phyloP scores from a whole-genome alignment of 1,140 invertebrate genomes.

The Meteorus sp. region DNA sequence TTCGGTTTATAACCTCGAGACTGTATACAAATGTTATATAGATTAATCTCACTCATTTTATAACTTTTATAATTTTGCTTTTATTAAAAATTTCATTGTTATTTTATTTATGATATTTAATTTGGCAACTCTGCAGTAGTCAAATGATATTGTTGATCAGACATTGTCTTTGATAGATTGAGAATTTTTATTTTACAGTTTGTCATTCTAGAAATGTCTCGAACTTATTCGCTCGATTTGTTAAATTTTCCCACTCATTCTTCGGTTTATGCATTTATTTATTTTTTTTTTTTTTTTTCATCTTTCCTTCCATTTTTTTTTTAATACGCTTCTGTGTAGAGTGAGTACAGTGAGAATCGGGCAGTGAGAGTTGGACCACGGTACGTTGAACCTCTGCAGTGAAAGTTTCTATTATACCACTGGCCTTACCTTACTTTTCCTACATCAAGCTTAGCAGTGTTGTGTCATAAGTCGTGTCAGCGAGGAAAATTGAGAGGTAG shows the following conservation, averaged over 20 bases:
- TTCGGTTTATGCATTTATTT: not conserved
- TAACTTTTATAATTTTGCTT: too few relatives aligned
- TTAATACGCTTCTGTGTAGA: not conserved
- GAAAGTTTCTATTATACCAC: conserved; percentile 62
- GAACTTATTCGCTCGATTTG: too few relatives aligned
- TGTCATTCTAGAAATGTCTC: too few relatives aligned
- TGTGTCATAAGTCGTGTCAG: conserved; percentile 52
- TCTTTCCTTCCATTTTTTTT: too few relatives aligned
- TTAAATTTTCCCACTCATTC: too few relatives aligned
- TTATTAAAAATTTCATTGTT: too few relatives aligned
- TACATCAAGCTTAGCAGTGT: conserved; percentile 51
- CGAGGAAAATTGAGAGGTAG: not conserved
- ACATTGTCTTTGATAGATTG: not conserved
- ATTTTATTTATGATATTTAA: too few relatives aligned
- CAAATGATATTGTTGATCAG: not conserved
- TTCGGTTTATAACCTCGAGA: not conserved
- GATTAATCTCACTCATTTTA: too few relatives aligned
- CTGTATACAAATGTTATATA: not conserved
- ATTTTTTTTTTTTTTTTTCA: too few relatives aligned
- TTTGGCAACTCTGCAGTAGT: not conserved
- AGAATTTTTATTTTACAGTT: not conserved
- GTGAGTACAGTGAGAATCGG: conserved; percentile 11
- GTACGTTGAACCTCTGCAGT: conserved; percentile 59
- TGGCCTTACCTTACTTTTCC: conserved; percentile 61
- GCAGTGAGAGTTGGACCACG: conserved; percentile 49